Percentiles rank a stretch among this genome's conserved stretches.
Evolutionary conservation across 2,797 vertebrate genomes (phyloP).

Genomic region (Linurgus olivaceus): DNA sequence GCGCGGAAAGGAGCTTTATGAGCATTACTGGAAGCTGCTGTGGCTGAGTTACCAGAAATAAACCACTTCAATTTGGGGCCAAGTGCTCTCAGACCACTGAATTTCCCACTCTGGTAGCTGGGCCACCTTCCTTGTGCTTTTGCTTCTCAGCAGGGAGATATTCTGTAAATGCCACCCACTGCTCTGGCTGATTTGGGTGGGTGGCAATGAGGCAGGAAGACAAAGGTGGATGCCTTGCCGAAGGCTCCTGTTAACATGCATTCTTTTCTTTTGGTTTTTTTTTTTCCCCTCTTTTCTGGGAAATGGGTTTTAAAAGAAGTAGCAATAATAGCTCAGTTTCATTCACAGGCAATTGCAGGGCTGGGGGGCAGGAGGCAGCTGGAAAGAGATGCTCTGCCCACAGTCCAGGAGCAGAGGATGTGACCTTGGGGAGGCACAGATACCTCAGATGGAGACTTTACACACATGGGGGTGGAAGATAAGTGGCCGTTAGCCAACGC

Average conservation of each 20-base stretch:
- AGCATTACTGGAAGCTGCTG: constrained; percentile 58
- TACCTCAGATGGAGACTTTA: constrained; percentile 27
- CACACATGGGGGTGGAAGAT: background rate
- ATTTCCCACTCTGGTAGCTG: constrained; percentile 13
- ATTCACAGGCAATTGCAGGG: constrained; percentile 24
- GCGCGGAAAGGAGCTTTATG: constrained; percentile 15
- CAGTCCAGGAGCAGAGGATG: background rate
- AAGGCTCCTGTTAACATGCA: background rate
- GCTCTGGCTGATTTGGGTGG: constrained; percentile 1
- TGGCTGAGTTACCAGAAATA: constrained; percentile 63
- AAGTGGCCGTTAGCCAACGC: constrained; percentile 3
- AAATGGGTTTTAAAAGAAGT: constrained; percentile 11
- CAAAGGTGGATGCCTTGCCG: background rate
- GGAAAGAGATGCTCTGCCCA: constrained; percentile 38
- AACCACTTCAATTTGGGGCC: constrained; percentile 21
- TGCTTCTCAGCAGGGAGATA: constrained; percentile 1
- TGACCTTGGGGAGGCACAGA: constrained; percentile 2
- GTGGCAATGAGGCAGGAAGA: constrained; percentile 24
- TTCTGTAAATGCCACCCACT: constrained; percentile 6
- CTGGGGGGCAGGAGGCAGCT: background rate
- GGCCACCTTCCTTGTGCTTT: constrained; percentile 18
- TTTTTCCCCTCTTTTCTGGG: background rate
- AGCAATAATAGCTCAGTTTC: background rate
- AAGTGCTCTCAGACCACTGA: constrained; percentile 19
- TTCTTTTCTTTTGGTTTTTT: background rate